Conservation (phyloP, 1,140 invertebrate genomes). For the Melanaphis sacchari region DNA sequence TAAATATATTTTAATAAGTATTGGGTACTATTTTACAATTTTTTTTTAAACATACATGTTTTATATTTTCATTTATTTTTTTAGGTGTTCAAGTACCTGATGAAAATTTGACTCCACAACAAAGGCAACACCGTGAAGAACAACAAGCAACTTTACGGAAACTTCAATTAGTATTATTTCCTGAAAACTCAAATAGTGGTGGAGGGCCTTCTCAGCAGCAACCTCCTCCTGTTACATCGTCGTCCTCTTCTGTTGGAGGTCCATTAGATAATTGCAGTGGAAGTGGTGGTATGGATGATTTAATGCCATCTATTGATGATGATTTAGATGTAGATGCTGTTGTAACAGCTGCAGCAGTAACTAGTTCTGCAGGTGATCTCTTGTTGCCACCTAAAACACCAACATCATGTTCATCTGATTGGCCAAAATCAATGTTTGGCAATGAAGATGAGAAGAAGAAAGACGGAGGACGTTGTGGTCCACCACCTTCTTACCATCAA, state of each 20-base stretch:
- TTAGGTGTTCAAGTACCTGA: constrained; percentile 88
- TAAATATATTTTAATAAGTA: background rate
- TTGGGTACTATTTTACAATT: no score
- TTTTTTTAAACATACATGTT: background rate
- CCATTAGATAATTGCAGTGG: constrained; percentile 63
- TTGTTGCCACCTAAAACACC: constrained; percentile 49
- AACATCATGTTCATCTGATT: constrained; percentile 59
- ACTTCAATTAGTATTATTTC: constrained; percentile 90
- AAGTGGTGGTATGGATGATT: constrained; percentile 64
- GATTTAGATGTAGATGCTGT: constrained; percentile 53
- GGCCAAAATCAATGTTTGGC: constrained; percentile 72
- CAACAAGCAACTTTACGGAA: constrained; percentile 89
- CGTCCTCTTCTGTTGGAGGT: constrained; percentile 63
- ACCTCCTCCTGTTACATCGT: constrained; percentile 63
- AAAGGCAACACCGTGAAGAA: constrained; percentile 90
- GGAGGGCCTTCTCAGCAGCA: constrained; percentile 62
- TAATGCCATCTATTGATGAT: constrained; percentile 59
- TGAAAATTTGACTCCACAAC: constrained; percentile 95
- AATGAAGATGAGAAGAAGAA: constrained; percentile 65
- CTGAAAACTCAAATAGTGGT: constrained; percentile 63
- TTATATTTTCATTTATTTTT: background rate
- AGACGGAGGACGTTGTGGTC: constrained; percentile 68
- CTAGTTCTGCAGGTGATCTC: background rate
- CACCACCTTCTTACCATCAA: constrained; percentile 85
- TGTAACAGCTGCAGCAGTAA: constrained; percentile 41